Percentiles rank a stretch among this genome's conserved stretches.
Evolutionary conservation across 2,113 vertebrate species (phyloP).

Genomic region (Cettia cetti): DNA sequence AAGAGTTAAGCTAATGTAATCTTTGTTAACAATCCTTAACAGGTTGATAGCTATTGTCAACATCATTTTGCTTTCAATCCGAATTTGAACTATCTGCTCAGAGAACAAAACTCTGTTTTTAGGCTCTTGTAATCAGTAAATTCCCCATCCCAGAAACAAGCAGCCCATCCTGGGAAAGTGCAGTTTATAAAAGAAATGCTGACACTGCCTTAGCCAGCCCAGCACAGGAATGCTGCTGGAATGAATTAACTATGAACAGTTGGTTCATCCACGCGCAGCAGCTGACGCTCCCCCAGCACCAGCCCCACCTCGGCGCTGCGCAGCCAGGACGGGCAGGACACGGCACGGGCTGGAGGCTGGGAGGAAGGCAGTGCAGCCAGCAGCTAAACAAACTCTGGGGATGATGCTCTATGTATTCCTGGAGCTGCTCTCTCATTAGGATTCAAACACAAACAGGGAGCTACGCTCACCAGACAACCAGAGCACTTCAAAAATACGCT

Average conservation of each 20-base stretch:
- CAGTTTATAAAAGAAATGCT: slow-evolving; percentile 39
- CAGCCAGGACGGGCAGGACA: background rate
- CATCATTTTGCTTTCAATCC: background rate
- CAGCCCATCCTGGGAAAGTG: background rate
- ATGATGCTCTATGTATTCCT: fast-evolving
- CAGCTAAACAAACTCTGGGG: background rate
- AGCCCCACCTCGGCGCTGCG: fast-evolving
- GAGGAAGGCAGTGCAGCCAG: background rate
- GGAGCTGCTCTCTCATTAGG: background rate
- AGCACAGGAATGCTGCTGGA: background rate
- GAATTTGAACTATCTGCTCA: background rate
- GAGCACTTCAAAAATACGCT: background rate
- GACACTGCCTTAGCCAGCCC: background rate
- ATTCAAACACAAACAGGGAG: background rate
- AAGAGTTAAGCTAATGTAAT: background rate
- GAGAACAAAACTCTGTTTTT: background rate
- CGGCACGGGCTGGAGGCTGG: background rate
- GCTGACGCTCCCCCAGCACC: background rate
- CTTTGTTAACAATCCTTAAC: background rate
- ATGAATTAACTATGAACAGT: background rate
- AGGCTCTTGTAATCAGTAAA: background rate
- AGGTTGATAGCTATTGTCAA: background rate
- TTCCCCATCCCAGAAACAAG: background rate
- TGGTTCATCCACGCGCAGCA: background rate
- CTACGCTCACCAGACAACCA: background rate